Evolutionary conservation across 30 jellyfish, hydroid and myxozoan genomes (phyloP), one percentile per base, ranked within the genome.

Genomic region (Chrysaora quinquecirrha): DNA sequence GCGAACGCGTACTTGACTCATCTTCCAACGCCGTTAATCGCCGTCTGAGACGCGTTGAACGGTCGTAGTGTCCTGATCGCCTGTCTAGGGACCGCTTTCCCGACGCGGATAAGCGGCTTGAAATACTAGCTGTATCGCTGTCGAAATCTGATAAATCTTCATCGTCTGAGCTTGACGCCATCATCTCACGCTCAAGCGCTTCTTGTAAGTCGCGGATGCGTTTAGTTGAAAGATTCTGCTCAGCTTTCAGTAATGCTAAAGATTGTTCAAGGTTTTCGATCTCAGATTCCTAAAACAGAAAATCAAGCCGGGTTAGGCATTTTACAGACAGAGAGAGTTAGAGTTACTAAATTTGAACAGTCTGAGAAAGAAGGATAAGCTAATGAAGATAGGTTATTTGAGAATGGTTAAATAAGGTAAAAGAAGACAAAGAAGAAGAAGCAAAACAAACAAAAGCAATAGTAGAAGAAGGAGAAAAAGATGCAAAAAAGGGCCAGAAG

Each of bases 141-240:
- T 82, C 92, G 29, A 82, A 50, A 52, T 82, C 92, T 10, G 92
- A 82, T 1, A 82, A 64, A 52, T 82, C 92, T 24, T 82, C 85
- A 24, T 95, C 99, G 31, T 84, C 95, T 22, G 90, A 80, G 64
- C 89, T 73, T 1, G 95, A 88, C 25, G 88, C 93, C 49, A 83
- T 86, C 95, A 85, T 79, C 64, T 91, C 98, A 16, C 88, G 80
- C 73, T 94, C 99, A 9, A 95, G 50, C 29, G 97, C 94, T 49
- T 95, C 99, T 71, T 95, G 97, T 1, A 95, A 80, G 38, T 88
- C 97, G 7, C 99, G 91, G 32, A 88, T 67, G 30, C 99, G 91
- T 65, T 95, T 95, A 31, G 83, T 96, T 23, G 96, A 90, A 52
- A 71, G 65, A 28, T 86, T 76, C 23, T 89, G 77, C 78, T 95